These are phyloP conservation scores for Pristionchus entomophagus DNA, from an alignment of 2,888 invertebrate genomes.

Conservation along the genomic window DNA sequence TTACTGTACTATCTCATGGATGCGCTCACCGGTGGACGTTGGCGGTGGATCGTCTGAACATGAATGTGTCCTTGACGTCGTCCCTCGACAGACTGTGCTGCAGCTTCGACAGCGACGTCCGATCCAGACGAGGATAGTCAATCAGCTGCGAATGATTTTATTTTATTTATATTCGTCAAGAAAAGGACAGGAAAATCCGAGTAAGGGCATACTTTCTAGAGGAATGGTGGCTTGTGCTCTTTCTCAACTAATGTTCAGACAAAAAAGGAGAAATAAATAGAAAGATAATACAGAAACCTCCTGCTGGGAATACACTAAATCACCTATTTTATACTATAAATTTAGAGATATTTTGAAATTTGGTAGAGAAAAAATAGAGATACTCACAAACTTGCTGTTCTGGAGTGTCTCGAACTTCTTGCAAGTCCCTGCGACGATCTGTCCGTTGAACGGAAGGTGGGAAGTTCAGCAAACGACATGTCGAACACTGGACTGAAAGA, in stretches of 20 bases:
- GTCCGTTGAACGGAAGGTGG: constrained; percentile 45
- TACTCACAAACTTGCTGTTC: constrained; percentile 38
- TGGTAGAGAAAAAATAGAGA: not conserved
- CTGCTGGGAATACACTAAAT: no score
- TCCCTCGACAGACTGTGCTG: constrained; percentile 43
- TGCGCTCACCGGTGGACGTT: not conserved
- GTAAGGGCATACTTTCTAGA: no score
- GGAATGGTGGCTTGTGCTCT: no score
- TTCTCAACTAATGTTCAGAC: no score
- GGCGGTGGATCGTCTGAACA: not conserved
- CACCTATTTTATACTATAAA: no score
- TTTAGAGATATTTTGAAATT: no score
- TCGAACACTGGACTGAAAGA: not conserved
- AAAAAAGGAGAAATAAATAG: no score
- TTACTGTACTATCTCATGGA: no score
- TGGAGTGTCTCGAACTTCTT: constrained; percentile 41
- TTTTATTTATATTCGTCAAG: no score
- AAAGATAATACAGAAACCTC: no score
- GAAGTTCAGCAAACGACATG: constrained; percentile 46
- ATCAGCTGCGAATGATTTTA: not conserved
- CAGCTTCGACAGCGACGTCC: constrained; percentile 5
- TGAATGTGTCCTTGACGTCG: constrained; percentile 42
- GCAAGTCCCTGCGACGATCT: constrained; percentile 37
- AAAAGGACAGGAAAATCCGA: no score
- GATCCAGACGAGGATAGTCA: constrained; percentile 37